These are phyloP conservation scores for Rhadina sibilatrix DNA, from an alignment of 2,113 vertebrate genomes.

Conservation along the genomic window DNA sequence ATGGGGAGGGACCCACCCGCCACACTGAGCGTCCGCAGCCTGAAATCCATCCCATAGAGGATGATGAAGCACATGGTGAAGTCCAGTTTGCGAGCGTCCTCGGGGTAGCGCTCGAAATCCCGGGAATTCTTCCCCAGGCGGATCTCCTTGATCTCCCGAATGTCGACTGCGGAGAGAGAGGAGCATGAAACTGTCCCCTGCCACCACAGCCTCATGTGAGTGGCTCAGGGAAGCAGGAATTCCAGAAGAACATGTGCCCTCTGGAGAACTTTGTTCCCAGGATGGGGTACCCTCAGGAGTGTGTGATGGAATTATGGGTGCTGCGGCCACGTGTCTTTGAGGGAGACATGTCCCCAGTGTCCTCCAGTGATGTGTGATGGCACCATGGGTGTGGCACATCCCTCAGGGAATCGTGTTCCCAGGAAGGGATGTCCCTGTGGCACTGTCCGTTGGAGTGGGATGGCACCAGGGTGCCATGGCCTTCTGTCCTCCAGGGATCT, in stretches of 20 bases:
- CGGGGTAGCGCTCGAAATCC: slow-evolving; percentile 86
- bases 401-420: rapidly evolving
- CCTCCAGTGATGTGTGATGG: background rate
- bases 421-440: background rate
- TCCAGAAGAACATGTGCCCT: background rate
- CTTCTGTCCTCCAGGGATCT: background rate
- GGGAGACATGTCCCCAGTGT: background rate
- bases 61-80: slow-evolving; percentile 84
- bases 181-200: background rate
- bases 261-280: background rate
- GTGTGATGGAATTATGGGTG: background rate
- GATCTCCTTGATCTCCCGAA: slow-evolving; percentile 87
- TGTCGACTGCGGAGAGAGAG: slow-evolving; percentile 76
- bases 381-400: background rate
- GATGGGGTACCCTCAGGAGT: too few species aligned
- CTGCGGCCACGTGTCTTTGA: background rate
- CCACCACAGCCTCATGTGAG: rapidly evolving
- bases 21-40: slow-evolving; percentile 81
- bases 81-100: slow-evolving; percentile 84
- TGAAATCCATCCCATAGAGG: slow-evolving; percentile 84
- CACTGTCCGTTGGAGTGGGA: rapidly evolving
- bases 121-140: slow-evolving; percentile 83
- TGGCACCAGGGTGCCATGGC: rapidly evolving
- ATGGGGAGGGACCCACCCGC: slow-evolving; percentile 62
- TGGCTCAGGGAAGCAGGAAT: background rate